These are phyloP conservation scores for Drosophila pectinifera DNA, from an alignment of 1,140 invertebrate genomes.

Conservation along the genomic window DNA sequence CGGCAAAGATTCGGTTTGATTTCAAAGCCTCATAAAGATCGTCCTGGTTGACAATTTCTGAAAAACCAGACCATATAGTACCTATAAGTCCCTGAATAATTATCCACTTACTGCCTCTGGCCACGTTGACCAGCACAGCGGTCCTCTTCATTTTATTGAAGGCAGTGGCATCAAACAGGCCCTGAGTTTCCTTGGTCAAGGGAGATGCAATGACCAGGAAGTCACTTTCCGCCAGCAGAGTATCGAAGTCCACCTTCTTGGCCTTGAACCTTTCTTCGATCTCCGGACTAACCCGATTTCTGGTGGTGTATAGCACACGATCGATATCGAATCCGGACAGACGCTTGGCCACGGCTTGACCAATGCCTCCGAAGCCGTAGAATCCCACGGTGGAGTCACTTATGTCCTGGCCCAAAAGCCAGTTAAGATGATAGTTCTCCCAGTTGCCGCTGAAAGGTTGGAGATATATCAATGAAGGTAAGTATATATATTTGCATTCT, in stretches of 20 bases:
- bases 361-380: slow-evolving; percentile 94
- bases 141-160: slow-evolving; percentile 94
- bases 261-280: slow-evolving; percentile 89
- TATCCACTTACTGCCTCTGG: slow-evolving; percentile 89
- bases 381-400: slow-evolving; percentile 94
- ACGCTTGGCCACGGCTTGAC: slow-evolving; percentile 89
- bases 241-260: slow-evolving; percentile 89
- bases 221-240: slow-evolving; percentile 90
- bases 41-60: slow-evolving; percentile 92
- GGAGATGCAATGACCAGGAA: slow-evolving; percentile 91
- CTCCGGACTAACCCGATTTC: slow-evolving; percentile 87
- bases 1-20: slow-evolving; percentile 90
- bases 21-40: slow-evolving; percentile 92
- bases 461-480: not conserved
- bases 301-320: slow-evolving; percentile 90
- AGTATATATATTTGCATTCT: not conserved
- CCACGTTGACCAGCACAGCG: slow-evolving; percentile 93
- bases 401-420: slow-evolving; percentile 94
- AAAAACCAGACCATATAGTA: slow-evolving; percentile 48
- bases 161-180: slow-evolving; percentile 90
- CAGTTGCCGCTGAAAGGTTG: slow-evolving; percentile 89
- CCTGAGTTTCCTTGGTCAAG: slow-evolving; percentile 90
- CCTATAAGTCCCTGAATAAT: not conserved
- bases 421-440: slow-evolving; percentile 93
- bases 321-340: slow-evolving; percentile 90